Evolutionary conservation across 2,113 vertebrate species (phyloP), one percentile per base, ranked within the genome.

Genomic region (Poeciliopsis retropinna): DNA sequence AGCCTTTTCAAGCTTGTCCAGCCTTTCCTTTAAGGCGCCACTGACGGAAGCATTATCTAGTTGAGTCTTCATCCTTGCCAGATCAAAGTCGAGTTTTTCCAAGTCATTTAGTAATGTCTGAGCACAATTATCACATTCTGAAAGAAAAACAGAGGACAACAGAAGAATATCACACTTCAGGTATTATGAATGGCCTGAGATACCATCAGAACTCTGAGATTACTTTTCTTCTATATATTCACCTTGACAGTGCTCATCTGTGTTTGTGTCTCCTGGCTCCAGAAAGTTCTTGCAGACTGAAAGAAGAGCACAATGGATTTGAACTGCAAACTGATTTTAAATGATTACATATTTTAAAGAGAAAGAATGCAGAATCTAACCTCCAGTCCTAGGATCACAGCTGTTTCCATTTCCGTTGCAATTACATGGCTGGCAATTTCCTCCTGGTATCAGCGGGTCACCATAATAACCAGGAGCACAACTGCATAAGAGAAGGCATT

Each of bases 61-160:
- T 80, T 93, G 92, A 69, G 90, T 81, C 89, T 97, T 97, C 82
- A 97, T 93, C 25, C 89, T 89, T 47, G 19, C 91, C 78, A 99
- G 89, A 44, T 96, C 95, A 0, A 94, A 84, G 1, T 93, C 88
- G 84, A 96, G 93, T 70, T 88, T 90, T 81, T 95, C 94, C 91
- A 99, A 70, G 78, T 98, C 97, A 0, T 89, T 76, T 28, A 97
- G 87, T 61, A 99, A 93, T 0, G 95, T 97, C 81, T 95, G 91
- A n/a, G 96, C 96, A 79, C 98, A 99, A 83, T 92, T 98, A 72
- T 96, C 96, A 0, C 98, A 99, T 34, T 96, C 98, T 99, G 92
- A 22, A 92, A 84, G 27, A 77, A 69, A 87, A 51, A 73, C 34
- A 75, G 17, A n/a, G 60, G 3, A 14, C 31, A 27, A n/a, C 1